Evolutionary conservation across 1,140 invertebrate genomes (phyloP).

Genomic region (Whitmania pigra): DNA sequence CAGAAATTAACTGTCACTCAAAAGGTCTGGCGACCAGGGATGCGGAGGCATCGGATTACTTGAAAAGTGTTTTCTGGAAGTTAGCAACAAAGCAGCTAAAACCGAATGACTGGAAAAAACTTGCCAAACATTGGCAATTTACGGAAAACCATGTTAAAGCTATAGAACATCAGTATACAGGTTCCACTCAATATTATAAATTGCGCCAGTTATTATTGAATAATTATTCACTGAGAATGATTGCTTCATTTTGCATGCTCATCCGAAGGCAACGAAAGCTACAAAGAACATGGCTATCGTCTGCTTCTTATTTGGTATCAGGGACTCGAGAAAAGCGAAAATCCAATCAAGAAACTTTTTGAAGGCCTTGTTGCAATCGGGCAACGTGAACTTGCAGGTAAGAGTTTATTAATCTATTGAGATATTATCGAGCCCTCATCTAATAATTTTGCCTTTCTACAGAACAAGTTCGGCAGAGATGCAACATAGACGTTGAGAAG

Average conservation of each 20-base stretch:
- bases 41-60: slow-evolving; percentile 29
- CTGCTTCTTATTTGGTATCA: slow-evolving; percentile 60
- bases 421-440: background rate
- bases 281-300: slow-evolving; percentile 60
- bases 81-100: slow-evolving; percentile 56
- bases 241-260: slow-evolving; percentile 21
- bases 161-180: slow-evolving; percentile 63
- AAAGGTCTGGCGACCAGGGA: background rate
- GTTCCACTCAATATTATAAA: slow-evolving; percentile 36
- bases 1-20: too few species aligned
- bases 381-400: slow-evolving; percentile 51
- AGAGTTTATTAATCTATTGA: slow-evolving; percentile 3
- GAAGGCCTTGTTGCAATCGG: slow-evolving; percentile 52
- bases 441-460: background rate
- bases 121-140: slow-evolving; percentile 59
- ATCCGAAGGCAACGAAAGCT: slow-evolving; percentile 53
- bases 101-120: slow-evolving; percentile 56
- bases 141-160: slow-evolving; percentile 58
- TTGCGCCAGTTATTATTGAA: background rate
- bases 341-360: slow-evolving; percentile 53
- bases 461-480: slow-evolving; percentile 21
- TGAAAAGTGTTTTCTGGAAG: slow-evolving; percentile 50
- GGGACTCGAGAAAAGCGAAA: slow-evolving; percentile 50
- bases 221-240: background rate
- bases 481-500: slow-evolving; percentile 15